phyloP scores from a whole-genome alignment of 2,113 vertebrate genomes.

The Cryptomyrus ogoouensis region DNA sequence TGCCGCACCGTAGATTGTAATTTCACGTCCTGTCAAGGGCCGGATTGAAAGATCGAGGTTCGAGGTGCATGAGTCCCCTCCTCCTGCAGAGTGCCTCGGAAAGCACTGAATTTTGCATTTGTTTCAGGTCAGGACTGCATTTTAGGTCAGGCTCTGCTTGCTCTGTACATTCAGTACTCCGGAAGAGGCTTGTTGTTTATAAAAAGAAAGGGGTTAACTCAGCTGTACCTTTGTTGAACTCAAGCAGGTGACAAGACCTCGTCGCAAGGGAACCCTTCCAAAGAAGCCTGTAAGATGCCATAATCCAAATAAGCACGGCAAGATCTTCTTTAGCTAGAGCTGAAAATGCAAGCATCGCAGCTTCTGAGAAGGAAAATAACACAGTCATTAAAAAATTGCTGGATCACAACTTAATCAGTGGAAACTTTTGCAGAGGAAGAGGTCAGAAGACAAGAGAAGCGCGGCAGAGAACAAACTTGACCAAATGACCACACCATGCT shows the following conservation, averaged over 20 bases:
- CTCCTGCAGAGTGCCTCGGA: neutral
- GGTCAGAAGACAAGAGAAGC: conserved; percentile 15
- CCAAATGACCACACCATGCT: conserved; percentile 41
- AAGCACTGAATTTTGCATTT: neutral
- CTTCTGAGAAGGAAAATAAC: neutral
- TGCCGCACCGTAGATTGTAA: neutral
- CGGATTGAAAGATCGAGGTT: neutral
- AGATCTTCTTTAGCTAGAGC: neutral
- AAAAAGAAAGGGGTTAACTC: conserved; percentile 8
- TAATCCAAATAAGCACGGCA: neutral
- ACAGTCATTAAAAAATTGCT: neutral
- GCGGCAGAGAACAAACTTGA: conserved; percentile 16
- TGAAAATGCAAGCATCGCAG: neutral
- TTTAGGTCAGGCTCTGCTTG: neutral
- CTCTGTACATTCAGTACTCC: neutral
- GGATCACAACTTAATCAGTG: neutral
- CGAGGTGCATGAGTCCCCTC: neutral
- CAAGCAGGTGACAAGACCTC: neutral
- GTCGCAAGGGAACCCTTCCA: neutral
- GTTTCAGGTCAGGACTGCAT: conserved; percentile 4
- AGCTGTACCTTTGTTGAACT: neutral
- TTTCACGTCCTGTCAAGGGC: neutral
- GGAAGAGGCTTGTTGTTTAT: neutral
- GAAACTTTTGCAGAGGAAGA: neutral
- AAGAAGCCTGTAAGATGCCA: neutral